Conservation (phyloP, 1,140 invertebrate species). For the Drosophila kohkoa region DNA sequence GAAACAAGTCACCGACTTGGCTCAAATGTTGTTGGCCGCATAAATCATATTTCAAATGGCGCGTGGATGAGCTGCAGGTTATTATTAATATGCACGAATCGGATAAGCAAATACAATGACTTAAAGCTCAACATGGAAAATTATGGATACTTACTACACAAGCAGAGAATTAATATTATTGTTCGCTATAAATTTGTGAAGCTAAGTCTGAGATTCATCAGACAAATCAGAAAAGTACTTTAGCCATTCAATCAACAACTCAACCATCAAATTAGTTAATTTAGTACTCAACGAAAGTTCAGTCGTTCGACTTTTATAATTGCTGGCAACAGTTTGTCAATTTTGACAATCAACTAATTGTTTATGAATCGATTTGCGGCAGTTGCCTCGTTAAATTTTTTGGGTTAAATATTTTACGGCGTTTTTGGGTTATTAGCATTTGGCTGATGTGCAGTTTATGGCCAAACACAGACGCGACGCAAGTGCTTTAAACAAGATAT, state of each 20-base stretch:
- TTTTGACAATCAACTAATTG: conserved; percentile 57
- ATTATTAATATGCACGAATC: conserved; percentile 46
- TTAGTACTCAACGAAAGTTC: conserved; percentile 16
- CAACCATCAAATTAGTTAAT: conserved; percentile 9
- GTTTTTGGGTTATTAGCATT: conserved; percentile 57
- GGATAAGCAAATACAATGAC: conserved; percentile 57
- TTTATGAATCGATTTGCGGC: conserved; percentile 64
- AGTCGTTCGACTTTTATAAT: conserved; percentile 9
- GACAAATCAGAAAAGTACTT: no score
- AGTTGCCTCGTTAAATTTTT: conserved; percentile 56
- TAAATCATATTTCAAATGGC: conserved; percentile 76
- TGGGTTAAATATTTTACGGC: conserved; percentile 62
- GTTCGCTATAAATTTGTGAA: no score
- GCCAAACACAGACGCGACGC: conserved; percentile 15
- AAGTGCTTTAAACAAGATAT: conserved; percentile 24
- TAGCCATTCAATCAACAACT: not conserved
- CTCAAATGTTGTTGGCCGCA: conserved; percentile 61
- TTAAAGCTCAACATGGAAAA: conserved; percentile 40
- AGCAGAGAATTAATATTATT: no score
- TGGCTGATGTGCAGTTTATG: conserved; percentile 61
- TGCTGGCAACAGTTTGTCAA: conserved; percentile 30
- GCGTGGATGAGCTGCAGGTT: conserved; percentile 46
- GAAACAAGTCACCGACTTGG: conserved; percentile 17
- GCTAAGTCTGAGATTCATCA: no score
- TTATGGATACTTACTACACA: no score